Percentiles rank a stretch among this genome's conserved stretches.
Conservation (phyloP, 2,113 vertebrate genomes). For the Albula goreensis region DNA sequence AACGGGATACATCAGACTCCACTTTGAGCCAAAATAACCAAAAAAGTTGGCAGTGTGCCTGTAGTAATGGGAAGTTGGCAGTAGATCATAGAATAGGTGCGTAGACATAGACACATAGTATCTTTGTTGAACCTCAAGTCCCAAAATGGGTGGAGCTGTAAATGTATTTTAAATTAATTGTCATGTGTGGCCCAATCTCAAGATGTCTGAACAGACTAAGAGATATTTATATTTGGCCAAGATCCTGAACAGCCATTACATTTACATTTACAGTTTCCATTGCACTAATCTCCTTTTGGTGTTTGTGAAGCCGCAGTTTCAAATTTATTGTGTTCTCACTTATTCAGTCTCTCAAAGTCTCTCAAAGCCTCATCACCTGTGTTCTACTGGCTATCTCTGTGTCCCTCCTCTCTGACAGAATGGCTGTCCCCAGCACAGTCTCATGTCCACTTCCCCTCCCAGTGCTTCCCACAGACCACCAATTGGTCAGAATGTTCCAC, state of each 20-base stretch:
- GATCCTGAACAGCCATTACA: background rate
- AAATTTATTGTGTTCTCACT: background rate
- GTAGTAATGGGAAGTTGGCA: no score
- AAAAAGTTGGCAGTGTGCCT: background rate
- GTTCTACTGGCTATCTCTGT: background rate
- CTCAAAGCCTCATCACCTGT: background rate
- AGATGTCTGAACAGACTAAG: background rate
- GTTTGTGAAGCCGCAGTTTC: background rate
- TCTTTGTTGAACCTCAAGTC: background rate
- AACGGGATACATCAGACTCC: background rate
- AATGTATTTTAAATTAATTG: background rate
- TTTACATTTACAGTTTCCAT: background rate
- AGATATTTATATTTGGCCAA: background rate
- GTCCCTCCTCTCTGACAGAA: slow-evolving; percentile 46
- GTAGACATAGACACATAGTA: background rate
- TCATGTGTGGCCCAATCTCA: no score
- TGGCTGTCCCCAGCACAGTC: slow-evolving; percentile 40
- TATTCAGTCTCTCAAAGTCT: background rate
- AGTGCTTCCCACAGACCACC: slow-evolving; percentile 65
- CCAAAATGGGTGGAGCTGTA: background rate
- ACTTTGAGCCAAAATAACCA: background rate
- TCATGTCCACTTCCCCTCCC: slow-evolving; percentile 25
- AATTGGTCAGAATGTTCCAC: slow-evolving; percentile 69
- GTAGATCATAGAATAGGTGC: no score
- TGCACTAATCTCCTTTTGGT: background rate